phyloP scores from a whole-genome alignment of 2,888 invertebrate genomes.

The Noctua janthe region DNA sequence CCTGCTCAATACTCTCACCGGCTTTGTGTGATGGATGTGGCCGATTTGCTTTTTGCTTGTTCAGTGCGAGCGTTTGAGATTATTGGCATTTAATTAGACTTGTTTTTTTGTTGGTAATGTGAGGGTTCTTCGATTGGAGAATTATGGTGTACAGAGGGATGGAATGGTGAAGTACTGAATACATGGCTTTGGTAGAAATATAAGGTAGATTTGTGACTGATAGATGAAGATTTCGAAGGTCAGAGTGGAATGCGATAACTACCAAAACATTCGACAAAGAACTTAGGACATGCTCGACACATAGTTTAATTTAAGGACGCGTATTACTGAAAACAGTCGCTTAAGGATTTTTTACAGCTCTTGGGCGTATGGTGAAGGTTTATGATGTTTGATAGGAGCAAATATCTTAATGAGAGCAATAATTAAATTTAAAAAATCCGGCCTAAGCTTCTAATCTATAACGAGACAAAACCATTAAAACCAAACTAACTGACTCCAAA shows the following conservation, averaged over 20 bases:
- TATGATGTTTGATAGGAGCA: background rate
- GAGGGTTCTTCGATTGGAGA: background rate
- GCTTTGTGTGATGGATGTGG: conserved; percentile 66
- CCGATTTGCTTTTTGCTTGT: conserved; percentile 62
- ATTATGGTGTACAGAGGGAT: background rate
- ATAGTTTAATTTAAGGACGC: background rate
- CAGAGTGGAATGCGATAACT: background rate
- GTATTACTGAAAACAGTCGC: background rate
- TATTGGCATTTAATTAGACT: conserved; percentile 58
- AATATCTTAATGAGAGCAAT: background rate
- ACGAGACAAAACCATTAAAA: conserved; percentile 6
- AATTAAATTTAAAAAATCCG: background rate
- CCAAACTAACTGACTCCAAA: conserved; percentile 2
- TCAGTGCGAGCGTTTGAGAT: conserved; percentile 50
- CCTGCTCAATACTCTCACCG: conserved; percentile 66
- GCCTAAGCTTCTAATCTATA: background rate
- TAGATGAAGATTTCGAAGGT: background rate
- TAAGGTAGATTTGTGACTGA: background rate
- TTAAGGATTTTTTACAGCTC: background rate
- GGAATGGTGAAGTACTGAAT: background rate
- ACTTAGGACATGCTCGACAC: background rate
- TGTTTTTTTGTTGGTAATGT: conserved; percentile 20
- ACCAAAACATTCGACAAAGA: background rate
- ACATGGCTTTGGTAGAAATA: background rate
- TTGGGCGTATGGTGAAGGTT: background rate